Conservation (phyloP, 2,797 vertebrate genomes). For the Anguilla megastoma region DNA sequence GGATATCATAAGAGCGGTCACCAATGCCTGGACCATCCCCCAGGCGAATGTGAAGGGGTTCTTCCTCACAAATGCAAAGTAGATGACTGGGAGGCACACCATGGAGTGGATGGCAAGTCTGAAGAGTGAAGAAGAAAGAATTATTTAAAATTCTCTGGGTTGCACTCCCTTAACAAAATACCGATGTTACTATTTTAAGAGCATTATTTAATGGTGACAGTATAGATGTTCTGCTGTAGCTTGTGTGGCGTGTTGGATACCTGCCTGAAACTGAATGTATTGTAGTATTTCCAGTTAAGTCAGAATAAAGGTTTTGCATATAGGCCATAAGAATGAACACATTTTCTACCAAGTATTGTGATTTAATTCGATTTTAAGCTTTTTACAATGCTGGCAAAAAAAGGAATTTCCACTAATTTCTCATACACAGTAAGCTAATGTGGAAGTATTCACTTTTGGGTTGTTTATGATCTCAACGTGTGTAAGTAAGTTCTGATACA, state of each 20-base stretch:
- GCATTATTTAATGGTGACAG: neutral
- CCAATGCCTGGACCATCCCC: constrained; percentile 94
- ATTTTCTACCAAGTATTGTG: neutral
- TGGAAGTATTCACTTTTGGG: neutral
- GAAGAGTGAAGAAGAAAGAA: constrained; percentile 40
- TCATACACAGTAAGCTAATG: neutral
- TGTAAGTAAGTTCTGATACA: neutral
- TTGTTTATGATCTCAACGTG: neutral
- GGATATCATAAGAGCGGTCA: constrained; percentile 97
- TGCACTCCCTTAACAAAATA: neutral
- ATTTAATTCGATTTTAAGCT: neutral
- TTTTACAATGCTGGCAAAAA: neutral
- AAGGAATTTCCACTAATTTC: neutral
- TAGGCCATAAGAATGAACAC: neutral
- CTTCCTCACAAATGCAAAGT: constrained; percentile 88
- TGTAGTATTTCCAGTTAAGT: neutral
- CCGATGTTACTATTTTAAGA: neutral
- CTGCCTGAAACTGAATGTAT: neutral
- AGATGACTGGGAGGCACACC: constrained; percentile 88
- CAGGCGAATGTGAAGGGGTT: constrained; percentile 89
- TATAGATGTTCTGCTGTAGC: neutral
- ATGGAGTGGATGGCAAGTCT: constrained; percentile 89
- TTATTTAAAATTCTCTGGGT: neutral
- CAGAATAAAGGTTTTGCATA: neutral
- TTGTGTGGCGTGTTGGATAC: neutral